These are phyloP conservation scores for Rana temporaria DNA, from an alignment of 2,113 vertebrate species.

Conservation along the genomic window DNA sequence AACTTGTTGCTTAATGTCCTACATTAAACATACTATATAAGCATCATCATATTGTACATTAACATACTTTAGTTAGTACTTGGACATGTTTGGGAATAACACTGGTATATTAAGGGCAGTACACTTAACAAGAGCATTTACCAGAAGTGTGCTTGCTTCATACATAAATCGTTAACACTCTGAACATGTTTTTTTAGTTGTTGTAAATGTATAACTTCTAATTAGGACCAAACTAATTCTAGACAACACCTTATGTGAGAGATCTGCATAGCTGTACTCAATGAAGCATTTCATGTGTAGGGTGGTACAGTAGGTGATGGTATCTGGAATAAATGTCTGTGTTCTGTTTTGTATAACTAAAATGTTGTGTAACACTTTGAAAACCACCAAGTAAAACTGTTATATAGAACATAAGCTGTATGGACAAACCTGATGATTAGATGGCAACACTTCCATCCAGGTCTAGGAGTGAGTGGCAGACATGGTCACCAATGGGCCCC, in stretches of 20 bases:
- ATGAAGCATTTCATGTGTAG: slow-evolving; percentile 68
- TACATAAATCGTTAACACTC: slow-evolving; percentile 74
- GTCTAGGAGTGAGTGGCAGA: too few species aligned
- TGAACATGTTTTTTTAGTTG: slow-evolving; percentile 54
- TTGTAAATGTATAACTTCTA: slow-evolving; percentile 75
- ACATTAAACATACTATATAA: too few species aligned
- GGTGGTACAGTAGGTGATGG: slow-evolving; percentile 58
- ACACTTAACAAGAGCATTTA: not conserved
- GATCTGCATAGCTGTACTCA: slow-evolving; percentile 67
- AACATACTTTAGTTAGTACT: too few species aligned
- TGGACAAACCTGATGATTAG: too few species aligned
- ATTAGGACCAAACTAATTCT: slow-evolving; percentile 69
- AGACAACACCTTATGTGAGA: slow-evolving; percentile 72
- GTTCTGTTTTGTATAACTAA: not conserved
- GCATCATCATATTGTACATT: too few species aligned
- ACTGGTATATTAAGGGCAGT: not conserved
- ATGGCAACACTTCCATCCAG: too few species aligned
- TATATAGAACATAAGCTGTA: too few species aligned
- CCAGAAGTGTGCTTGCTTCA: slow-evolving; percentile 40
- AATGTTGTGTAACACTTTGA: not conserved
- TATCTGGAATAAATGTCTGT: not conserved
- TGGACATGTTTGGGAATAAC: too few species aligned
- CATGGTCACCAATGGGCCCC: too few species aligned
- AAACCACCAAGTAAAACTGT: not conserved
- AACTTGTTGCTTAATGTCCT: too few species aligned